Conservation (phyloP, 2,888 invertebrate genomes). For the Drosophila vallismaia region DNA sequence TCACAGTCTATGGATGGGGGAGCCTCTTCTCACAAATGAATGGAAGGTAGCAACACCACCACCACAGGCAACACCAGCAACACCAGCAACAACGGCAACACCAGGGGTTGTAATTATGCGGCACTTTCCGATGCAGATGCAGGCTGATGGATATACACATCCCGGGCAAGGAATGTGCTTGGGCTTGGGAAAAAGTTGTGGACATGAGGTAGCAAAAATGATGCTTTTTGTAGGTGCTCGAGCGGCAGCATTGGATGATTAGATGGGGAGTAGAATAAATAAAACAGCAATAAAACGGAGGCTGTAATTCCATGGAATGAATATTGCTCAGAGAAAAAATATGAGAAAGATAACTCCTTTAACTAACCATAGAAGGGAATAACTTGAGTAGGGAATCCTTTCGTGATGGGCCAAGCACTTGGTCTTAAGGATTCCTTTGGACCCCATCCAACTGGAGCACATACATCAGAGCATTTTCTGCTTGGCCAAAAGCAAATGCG, state of each 20-base stretch:
- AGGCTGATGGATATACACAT: constrained; percentile 23
- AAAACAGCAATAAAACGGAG: background rate
- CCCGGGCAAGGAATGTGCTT: constrained; percentile 31
- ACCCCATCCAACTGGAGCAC: constrained; percentile 35
- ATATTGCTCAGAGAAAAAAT: background rate
- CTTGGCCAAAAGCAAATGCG: constrained; percentile 33
- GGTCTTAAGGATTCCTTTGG: constrained; percentile 30
- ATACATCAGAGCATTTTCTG: constrained; percentile 18
- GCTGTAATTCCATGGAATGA: background rate
- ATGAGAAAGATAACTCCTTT: background rate
- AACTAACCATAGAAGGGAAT: background rate
- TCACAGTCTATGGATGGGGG: constrained; percentile 25
- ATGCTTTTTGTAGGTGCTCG: constrained; percentile 6
- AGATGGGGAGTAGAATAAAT: constrained; percentile 8
- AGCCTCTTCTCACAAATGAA: constrained; percentile 29
- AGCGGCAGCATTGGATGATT: constrained; percentile 2
- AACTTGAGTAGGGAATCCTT: background rate
- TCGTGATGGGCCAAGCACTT: constrained; percentile 20
- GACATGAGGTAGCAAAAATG: constrained; percentile 43
- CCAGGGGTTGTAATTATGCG: constrained; percentile 49
- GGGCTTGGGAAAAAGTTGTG: constrained; percentile 40
- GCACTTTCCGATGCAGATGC: constrained; percentile 35
- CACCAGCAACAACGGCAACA: background rate
- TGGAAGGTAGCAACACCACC: constrained; percentile 21
- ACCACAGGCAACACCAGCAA: constrained; percentile 1